phyloP scores from a whole-genome alignment of 2,888 invertebrate species.

The Coelopa pilipes region DNA sequence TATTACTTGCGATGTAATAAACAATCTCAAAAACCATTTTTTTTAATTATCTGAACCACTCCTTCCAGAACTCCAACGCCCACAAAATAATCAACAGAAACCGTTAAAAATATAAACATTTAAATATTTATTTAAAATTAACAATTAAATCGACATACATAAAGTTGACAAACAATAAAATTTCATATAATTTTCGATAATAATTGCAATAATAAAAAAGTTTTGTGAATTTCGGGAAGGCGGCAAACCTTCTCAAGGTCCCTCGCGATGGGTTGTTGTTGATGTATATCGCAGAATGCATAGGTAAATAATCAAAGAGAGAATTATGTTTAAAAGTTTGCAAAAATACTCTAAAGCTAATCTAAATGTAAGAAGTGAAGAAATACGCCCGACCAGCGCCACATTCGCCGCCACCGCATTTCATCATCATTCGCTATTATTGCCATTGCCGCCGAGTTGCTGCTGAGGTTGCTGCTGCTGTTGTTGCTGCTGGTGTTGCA shows the following conservation, averaged over 20 bases:
- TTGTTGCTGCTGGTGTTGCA: slow-evolving; percentile 48
- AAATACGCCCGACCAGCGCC: slow-evolving; percentile 60
- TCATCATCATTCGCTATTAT: slow-evolving; percentile 50
- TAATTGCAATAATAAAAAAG: neutral
- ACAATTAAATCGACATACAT: neutral
- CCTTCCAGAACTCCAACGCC: neutral
- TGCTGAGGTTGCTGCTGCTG: slow-evolving; percentile 31
- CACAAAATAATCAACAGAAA: neutral
- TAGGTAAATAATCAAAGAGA: neutral
- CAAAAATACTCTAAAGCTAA: slow-evolving; percentile 54
- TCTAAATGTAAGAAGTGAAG: slow-evolving; percentile 53
- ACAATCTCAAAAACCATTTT: neutral
- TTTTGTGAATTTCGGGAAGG: too few relatives aligned
- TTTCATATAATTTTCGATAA: too few relatives aligned
- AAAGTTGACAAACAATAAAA: slow-evolving; percentile 4
- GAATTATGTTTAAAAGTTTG: slow-evolving; percentile 42
- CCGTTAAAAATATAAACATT: neutral
- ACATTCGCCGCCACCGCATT: slow-evolving; percentile 53
- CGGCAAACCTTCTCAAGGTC: too few relatives aligned
- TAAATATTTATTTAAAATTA: neutral
- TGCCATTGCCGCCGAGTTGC: slow-evolving; percentile 33
- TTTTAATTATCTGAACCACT: too few relatives aligned
- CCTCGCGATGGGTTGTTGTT: too few relatives aligned
- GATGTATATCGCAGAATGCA: too few relatives aligned
- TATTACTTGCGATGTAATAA: slow-evolving; percentile 16